Base-by-base conservation (phyloP, 92 coral and sea anemone species). In the Epizoanthus rinbou region DNA sequence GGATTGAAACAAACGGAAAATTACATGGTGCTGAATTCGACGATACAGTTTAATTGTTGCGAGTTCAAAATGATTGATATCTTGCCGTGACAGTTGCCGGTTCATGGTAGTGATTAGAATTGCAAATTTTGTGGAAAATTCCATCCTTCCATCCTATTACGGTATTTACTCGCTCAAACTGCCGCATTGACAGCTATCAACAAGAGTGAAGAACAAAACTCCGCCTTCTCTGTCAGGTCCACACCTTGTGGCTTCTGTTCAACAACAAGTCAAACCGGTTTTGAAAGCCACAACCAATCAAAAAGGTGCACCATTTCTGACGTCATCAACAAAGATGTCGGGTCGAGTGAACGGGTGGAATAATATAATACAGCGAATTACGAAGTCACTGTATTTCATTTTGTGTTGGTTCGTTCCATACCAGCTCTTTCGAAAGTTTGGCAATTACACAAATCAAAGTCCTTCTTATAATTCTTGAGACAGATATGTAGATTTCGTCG, bases 271-370 rank as follows among this genome's bases (percentile, higher is more conserved):
- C 69, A 78, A 63, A 78, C 82, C 82, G 82, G 82, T 78, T 78
- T 78, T 62, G 0, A 43, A 0, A 62, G 18, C 11, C 18, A 24
- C 13, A 78, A 14, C 82, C 82, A 78, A 78, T 78, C 57, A 78
- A 78, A 78, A 62, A 11, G 59, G 66, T 59, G 82, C 71, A 63
- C 70, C 71, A 37, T n/a, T 14, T 25, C 6, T 75, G 70, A 78
- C 82, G 82, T 78, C 82, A 78, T 78, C 82, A 78, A 78, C 82
- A 78, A 78, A 78, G 82, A 78, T 78, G 82, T 78, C 82, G 82
- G 47, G 72, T 78, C 82, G 53, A 78, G 45, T 78, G 23, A 78
- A 78, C 82, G 82, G 72, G 82, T 78, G 70, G 82, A 63, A 78
- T 57, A 60, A 59, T 76, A 33, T 69, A 37, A 37, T 37, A 37